These are phyloP conservation scores for Cavia porcellus DNA, from an alignment of 2,113 vertebrate genomes.

Conservation along the genomic window DNA sequence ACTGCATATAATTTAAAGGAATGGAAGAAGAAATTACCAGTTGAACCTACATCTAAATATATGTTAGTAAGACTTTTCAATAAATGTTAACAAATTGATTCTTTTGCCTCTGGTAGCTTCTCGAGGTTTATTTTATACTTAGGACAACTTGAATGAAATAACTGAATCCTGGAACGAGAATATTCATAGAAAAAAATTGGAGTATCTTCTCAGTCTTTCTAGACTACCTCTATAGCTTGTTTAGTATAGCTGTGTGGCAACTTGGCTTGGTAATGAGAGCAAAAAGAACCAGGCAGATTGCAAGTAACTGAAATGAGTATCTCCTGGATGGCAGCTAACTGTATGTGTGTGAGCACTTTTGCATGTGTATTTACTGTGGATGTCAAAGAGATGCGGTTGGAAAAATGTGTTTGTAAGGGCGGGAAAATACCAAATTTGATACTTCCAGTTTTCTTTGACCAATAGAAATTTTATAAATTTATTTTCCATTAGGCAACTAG, in stretches of 20 bases:
- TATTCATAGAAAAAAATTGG: no score
- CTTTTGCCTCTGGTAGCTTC: no score
- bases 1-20: no score
- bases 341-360: not conserved
- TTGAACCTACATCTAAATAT: no score
- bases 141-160: no score
- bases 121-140: no score
- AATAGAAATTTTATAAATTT: slow-evolving; percentile 1
- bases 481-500: not conserved
- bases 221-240: no score
- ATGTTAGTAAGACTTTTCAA: no score
- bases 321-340: not conserved
- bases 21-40: no score
- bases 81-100: no score
- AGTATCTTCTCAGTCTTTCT: no score
- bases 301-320: not conserved
- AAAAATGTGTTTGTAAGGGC: not conserved
- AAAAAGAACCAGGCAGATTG: not conserved
- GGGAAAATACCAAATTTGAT: not conserved
- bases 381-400: not conserved
- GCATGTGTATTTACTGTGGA: not conserved
- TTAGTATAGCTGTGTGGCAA: not conserved
- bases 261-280: not conserved
- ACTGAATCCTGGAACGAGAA: no score
- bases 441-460: not conserved